Evolutionary conservation across 2,888 invertebrate species (phyloP).

Genomic region (Sinodicranocentrus sp.): DNA sequence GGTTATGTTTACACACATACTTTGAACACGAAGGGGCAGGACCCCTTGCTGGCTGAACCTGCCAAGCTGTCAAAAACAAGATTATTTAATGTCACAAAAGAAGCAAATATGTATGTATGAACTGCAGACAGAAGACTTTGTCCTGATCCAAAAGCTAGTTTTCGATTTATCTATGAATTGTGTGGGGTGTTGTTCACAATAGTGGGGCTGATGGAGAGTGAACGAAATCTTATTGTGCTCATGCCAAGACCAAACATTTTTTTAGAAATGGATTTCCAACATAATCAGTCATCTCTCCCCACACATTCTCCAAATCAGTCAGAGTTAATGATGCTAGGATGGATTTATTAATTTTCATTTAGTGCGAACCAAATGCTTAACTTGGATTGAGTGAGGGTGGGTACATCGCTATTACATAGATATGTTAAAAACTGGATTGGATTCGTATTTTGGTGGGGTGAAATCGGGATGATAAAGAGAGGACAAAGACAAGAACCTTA

Average conservation of each 20-base stretch:
- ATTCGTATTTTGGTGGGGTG: no score
- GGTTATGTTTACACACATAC: not conserved
- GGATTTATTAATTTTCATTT: no score
- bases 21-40: slow-evolving; percentile 58
- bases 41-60: slow-evolving; percentile 73
- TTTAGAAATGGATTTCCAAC: slow-evolving; percentile 39
- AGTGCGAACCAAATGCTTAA: no score
- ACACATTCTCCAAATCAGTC: slow-evolving; percentile 9
- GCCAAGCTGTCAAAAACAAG: slow-evolving; percentile 74
- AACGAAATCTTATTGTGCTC: not conserved
- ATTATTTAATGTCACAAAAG: slow-evolving; percentile 73
- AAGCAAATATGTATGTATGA: slow-evolving; percentile 16
- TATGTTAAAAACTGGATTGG: no score
- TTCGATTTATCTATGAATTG: not conserved
- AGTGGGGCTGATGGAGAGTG: not conserved
- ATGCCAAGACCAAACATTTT: slow-evolving; percentile 40
- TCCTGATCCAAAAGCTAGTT: not conserved
- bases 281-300: slow-evolving; percentile 24
- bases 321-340: no score
- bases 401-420: no score
- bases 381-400: no score
- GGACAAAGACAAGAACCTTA: no score
- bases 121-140: slow-evolving; percentile 8
- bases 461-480: no score
- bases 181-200: not conserved